phyloP scores from a whole-genome alignment of 2,888 invertebrate genomes.

The Clunio marinus region DNA sequence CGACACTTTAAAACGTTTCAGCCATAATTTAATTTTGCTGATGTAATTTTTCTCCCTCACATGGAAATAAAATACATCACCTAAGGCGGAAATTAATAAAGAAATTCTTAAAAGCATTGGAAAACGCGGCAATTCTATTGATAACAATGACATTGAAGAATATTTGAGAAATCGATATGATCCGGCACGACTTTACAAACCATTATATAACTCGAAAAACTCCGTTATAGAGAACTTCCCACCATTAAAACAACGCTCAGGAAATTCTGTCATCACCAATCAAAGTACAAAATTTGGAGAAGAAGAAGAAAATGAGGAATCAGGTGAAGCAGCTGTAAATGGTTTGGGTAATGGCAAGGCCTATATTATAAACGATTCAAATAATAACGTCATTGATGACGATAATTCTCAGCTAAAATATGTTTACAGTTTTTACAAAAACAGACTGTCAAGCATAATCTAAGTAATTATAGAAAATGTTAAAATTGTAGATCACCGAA shows the following conservation, averaged over 20 bases:
- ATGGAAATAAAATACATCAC: background rate
- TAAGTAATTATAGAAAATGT: background rate
- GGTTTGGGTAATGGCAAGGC: background rate
- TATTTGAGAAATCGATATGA: constrained; percentile 38
- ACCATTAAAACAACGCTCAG: background rate
- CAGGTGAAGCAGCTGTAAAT: background rate
- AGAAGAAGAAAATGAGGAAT: background rate
- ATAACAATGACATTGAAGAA: constrained; percentile 39
- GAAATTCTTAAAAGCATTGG: constrained; percentile 71
- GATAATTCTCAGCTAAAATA: constrained; percentile 46
- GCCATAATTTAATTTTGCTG: background rate
- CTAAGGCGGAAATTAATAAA: constrained; percentile 65
- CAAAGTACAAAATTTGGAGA: background rate
- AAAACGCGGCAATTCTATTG: constrained; percentile 55
- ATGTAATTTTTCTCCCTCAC: background rate
- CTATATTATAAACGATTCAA: constrained; percentile 40
- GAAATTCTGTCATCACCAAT: constrained; percentile 30
- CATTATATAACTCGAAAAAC: background rate
- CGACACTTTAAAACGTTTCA: background rate
- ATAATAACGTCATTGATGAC: constrained; percentile 41
- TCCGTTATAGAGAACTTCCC: too few species aligned
- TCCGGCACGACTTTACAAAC: constrained; percentile 8
- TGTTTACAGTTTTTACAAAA: constrained; percentile 48
- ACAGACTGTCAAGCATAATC: constrained; percentile 39
- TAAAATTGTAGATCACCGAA: constrained; percentile 29